Conservation (phyloP, 2,888 invertebrate species). For the Rhagonycha fulva region DNA sequence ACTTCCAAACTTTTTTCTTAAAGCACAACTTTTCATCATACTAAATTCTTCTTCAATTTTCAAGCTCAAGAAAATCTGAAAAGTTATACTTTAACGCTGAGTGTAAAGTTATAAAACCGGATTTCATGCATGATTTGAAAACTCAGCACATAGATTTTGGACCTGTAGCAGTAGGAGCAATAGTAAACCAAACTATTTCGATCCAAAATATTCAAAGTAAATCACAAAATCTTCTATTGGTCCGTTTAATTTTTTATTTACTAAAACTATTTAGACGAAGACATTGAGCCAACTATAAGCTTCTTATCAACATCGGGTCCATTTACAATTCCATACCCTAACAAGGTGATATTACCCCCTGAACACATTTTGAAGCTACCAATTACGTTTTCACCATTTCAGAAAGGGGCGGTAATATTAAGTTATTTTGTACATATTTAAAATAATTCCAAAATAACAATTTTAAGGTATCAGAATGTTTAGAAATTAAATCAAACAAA, state of each 20-base stretch:
- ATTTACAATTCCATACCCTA: constrained; percentile 29
- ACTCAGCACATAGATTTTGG: constrained; percentile 42
- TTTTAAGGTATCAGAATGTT: not conserved
- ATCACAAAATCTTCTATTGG: not conserved
- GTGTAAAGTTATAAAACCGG: constrained; percentile 40
- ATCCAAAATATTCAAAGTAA: constrained; percentile 41
- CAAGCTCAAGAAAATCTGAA: constrained; percentile 27
- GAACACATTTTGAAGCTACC: constrained; percentile 39
- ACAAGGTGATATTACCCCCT: constrained; percentile 22
- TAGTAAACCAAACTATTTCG: constrained; percentile 30
- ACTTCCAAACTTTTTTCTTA: not conserved
- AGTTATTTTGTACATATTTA: not conserved
- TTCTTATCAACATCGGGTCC: constrained; percentile 29
- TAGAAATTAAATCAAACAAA: not conserved
- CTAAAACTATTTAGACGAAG: constrained; percentile 21
- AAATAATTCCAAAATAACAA: not conserved
- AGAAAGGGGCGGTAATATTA: constrained; percentile 27
- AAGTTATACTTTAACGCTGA: constrained; percentile 33
- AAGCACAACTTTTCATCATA: not conserved
- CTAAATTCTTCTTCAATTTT: not conserved
- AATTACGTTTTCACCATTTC: constrained; percentile 35
- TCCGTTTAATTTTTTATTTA: not conserved
- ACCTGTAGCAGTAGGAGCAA: constrained; percentile 31
- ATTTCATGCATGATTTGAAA: constrained; percentile 40
- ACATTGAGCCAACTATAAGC: constrained; percentile 27